Evolutionary conservation across 2,113 vertebrate genomes (phyloP).

Genomic region (Podocnemis expansa): DNA sequence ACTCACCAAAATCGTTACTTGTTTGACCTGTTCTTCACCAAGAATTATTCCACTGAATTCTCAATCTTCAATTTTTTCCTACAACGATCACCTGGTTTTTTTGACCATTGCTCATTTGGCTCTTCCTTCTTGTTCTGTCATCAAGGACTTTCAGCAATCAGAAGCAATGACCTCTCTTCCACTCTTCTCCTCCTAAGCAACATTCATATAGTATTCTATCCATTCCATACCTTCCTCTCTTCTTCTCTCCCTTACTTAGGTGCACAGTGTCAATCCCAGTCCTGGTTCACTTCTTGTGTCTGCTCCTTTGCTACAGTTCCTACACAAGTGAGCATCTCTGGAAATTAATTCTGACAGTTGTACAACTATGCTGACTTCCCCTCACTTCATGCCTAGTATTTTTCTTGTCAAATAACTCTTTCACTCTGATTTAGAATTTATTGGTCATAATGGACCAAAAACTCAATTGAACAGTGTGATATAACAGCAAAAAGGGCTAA

Average conservation of each 20-base stretch:
- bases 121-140: constrained; percentile 1
- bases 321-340: no score
- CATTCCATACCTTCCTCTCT: not conserved
- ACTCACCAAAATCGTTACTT: not conserved
- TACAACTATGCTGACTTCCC: no score
- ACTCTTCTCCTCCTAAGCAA: not conserved
- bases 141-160: not conserved
- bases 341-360: no score
- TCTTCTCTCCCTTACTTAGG: not conserved
- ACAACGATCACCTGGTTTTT: not conserved
- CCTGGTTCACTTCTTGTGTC: no score
- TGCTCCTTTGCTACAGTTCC: not conserved
- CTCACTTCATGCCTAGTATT: no score
- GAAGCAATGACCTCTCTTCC: not conserved
- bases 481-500: no score
- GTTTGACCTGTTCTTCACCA: not conserved
- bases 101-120: not conserved
- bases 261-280: no score
- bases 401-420: no score
- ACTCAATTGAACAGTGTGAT: no score
- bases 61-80: not conserved
- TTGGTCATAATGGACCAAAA: no score
- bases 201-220: not conserved
- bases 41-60: not conserved
- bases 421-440: no score